Conservation (phyloP, 1,140 invertebrate species). For the Danaus melanippus region DNA sequence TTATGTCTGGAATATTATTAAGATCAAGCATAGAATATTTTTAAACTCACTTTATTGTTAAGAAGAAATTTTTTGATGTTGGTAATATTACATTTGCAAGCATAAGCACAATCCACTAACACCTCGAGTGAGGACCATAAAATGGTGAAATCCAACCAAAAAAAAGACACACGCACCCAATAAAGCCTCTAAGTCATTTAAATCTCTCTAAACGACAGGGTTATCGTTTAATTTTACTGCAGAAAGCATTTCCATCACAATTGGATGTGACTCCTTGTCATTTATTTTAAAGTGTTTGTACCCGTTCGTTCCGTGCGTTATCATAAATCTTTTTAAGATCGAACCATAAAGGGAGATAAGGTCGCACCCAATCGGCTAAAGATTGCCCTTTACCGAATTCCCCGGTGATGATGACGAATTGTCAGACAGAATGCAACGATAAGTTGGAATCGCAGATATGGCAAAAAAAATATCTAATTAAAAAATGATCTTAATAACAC, state of each 20-base stretch:
- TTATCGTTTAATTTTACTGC: slow-evolving; percentile 72
- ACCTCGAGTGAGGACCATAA: slow-evolving; percentile 39
- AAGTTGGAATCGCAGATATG: slow-evolving; percentile 17
- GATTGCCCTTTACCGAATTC: slow-evolving; percentile 65
- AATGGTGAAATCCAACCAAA: slow-evolving; percentile 43
- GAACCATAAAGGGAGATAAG: slow-evolving; percentile 69
- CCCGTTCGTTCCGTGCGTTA: slow-evolving; percentile 61
- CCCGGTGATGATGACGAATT: slow-evolving; percentile 55
- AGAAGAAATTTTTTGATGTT: no score
- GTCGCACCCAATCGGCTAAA: slow-evolving; percentile 64
- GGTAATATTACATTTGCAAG: not conserved
- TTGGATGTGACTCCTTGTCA: slow-evolving; percentile 69
- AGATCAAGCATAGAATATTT: no score
- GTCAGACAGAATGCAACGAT: slow-evolving; percentile 40
- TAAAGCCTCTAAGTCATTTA: slow-evolving; percentile 61
- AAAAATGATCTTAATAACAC: no score
- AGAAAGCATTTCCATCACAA: slow-evolving; percentile 71
- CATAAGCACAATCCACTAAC: not conserved
- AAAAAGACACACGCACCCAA: slow-evolving; percentile 53
- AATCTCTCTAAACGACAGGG: slow-evolving; percentile 65
- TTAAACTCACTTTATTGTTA: no score
- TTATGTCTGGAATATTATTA: no score
- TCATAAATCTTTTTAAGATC: slow-evolving; percentile 71
- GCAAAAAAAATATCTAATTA: no score
- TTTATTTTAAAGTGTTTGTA: slow-evolving; percentile 70